These are phyloP conservation scores for Discoglossus pictus DNA, from an alignment of 2,797 vertebrate species.

Conservation along the genomic window DNA sequence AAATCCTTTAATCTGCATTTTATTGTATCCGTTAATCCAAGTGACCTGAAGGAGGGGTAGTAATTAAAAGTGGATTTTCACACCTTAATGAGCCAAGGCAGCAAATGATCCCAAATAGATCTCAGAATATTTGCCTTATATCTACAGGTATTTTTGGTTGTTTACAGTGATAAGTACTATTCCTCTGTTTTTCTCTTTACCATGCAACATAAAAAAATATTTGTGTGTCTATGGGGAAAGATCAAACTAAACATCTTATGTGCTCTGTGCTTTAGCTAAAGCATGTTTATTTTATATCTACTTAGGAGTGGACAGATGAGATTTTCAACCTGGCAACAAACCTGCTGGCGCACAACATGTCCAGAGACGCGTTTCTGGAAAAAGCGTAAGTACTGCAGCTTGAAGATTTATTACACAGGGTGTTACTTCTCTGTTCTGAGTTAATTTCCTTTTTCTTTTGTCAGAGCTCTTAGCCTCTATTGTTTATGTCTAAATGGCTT, in stretches of 20 bases:
- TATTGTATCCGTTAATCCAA: too few species aligned
- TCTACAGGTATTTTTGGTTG: too few species aligned
- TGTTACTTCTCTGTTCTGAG: conserved; percentile 57
- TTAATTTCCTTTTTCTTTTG: conserved; percentile 63
- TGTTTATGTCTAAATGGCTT: conserved; percentile 60
- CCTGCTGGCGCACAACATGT: conserved; percentile 94
- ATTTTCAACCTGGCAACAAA: conserved; percentile 95
- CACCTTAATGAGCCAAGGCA: too few species aligned
- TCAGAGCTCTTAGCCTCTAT: conserved; percentile 58
- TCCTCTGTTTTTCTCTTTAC: conserved; percentile 15
- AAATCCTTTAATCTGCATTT: too few species aligned
- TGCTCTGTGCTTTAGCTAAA: conserved; percentile 50
- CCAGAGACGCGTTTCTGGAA: conserved; percentile 90
- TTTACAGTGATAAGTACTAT: too few species aligned
- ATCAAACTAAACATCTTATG: conserved; percentile 47
- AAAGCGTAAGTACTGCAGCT: conserved; percentile 90
- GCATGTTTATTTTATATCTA: conserved; percentile 58
- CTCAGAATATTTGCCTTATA: neutral
- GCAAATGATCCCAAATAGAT: conserved; percentile 8
- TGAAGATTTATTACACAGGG: conserved; percentile 46
- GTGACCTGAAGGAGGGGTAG: too few species aligned
- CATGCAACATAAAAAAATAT: conserved; percentile 39
- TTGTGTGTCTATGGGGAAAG: conserved; percentile 28
- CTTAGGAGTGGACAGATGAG: conserved; percentile 94
- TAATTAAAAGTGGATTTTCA: too few species aligned